A percentile compares a stretch with the other conserved stretches of the same genome.
Evolutionary conservation across 2,113 vertebrate species (phyloP).

Genomic region (Anolis sagrei): DNA sequence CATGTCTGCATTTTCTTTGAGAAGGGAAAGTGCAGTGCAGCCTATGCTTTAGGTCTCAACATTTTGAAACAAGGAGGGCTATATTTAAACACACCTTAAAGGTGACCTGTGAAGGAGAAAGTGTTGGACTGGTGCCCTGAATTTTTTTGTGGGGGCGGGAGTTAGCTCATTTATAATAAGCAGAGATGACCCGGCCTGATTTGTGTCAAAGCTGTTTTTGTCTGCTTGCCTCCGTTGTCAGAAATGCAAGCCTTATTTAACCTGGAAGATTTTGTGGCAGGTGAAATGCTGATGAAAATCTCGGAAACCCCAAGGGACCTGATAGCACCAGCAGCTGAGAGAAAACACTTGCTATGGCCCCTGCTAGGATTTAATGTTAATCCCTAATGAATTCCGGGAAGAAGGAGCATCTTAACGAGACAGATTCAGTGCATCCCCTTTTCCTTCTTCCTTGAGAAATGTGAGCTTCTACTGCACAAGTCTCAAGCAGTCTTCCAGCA

Average conservation of each 20-base stretch:
- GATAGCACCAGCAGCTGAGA: slow-evolving; percentile 34
- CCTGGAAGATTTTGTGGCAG: slow-evolving; percentile 42
- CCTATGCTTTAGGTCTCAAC: slow-evolving; percentile 56
- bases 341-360: slow-evolving; percentile 24
- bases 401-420: slow-evolving; percentile 41
- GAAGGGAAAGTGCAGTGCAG: slow-evolving; percentile 63
- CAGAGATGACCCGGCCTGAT: slow-evolving; percentile 50
- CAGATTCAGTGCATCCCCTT: slow-evolving; percentile 12
- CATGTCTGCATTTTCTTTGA: slow-evolving; percentile 71
- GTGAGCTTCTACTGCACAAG: slow-evolving; percentile 21
- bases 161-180: slow-evolving; percentile 40
- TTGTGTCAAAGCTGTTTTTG: slow-evolving; percentile 49
- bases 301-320: background rate
- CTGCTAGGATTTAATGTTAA: background rate
- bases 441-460: slow-evolving; percentile 13
- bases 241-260: slow-evolving; percentile 41
- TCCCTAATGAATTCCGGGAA: slow-evolving; percentile 55
- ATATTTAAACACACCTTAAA: slow-evolving; percentile 66
- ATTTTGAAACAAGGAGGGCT: slow-evolving; percentile 51
- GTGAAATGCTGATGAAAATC: slow-evolving; percentile 31
- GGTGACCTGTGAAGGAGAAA: slow-evolving; percentile 65
- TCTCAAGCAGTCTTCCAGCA: slow-evolving; percentile 32
- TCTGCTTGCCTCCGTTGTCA: slow-evolving; percentile 39
- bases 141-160: no score
- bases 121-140: slow-evolving; percentile 41